Evolutionary conservation across 2,888 invertebrate species (phyloP).

Genomic region (Ptychoptera contaminata): DNA sequence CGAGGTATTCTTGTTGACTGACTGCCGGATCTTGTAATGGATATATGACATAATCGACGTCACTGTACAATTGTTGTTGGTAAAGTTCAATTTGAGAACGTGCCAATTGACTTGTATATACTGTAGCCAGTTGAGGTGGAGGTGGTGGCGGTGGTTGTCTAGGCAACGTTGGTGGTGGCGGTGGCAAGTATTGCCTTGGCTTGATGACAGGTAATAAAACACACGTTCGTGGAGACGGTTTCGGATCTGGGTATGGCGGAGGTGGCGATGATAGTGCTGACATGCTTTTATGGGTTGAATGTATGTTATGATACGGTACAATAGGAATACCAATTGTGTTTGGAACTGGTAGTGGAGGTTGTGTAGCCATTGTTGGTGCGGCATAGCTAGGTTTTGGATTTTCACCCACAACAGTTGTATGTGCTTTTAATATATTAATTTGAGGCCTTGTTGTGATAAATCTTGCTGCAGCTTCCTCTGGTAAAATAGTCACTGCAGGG

Average conservation of each 20-base stretch:
- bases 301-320: conserved; percentile 35
- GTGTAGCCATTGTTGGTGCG: conserved; percentile 25
- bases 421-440: conserved; percentile 60
- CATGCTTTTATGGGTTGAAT: conserved; percentile 45
- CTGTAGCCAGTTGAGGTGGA: conserved; percentile 52
- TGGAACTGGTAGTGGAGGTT: conserved; percentile 16
- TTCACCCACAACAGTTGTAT: conserved; percentile 50
- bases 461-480: conserved; percentile 57
- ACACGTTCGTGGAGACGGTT: conserved; percentile 34
- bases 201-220: conserved; percentile 46
- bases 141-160: conserved; percentile 46
- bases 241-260: conserved; percentile 33
- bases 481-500: conserved; percentile 32
- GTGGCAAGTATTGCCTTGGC: conserved; percentile 40
- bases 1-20: conserved; percentile 80
- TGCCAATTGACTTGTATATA: conserved; percentile 51
- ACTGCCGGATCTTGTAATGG: conserved; percentile 78
- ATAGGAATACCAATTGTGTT: conserved; percentile 30
- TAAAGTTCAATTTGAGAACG: conserved; percentile 71
- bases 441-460: conserved; percentile 64
- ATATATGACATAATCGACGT: conserved; percentile 83
- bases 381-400: conserved; percentile 44
- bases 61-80: conserved; percentile 77
- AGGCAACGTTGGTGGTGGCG: conserved; percentile 50
- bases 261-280: conserved; percentile 34